These are phyloP conservation scores for Penaeus chinensis DNA, from an alignment of 1,140 invertebrate species.

Conservation along the genomic window DNA sequence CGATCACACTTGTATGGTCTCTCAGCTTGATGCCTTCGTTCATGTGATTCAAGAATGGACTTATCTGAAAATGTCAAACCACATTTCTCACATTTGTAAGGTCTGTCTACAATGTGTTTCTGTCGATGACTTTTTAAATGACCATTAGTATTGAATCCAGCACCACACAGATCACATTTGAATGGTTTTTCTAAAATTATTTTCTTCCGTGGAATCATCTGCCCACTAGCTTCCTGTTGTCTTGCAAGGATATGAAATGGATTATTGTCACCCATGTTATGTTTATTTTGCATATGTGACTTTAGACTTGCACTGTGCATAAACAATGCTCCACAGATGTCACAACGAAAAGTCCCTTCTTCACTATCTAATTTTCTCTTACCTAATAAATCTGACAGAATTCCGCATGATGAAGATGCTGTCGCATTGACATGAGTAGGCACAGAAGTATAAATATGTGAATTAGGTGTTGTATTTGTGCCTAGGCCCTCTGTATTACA, in stretches of 20 bases:
- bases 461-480: constrained; percentile 2
- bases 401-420: not conserved
- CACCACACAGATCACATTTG: constrained; percentile 54
- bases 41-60: constrained; percentile 44
- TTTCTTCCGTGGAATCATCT: constrained; percentile 35
- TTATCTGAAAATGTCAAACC: constrained; percentile 47
- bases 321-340: constrained; percentile 44
- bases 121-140: constrained; percentile 47
- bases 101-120: constrained; percentile 42
- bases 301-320: constrained; percentile 37
- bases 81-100: constrained; percentile 55
- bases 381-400: not conserved
- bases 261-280: constrained; percentile 59
- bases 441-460: constrained; percentile 13
- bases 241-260: constrained; percentile 52
- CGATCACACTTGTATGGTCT: constrained; percentile 46
- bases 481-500: constrained; percentile 10
- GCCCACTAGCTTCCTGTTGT: constrained; percentile 50
- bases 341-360: constrained; percentile 48
- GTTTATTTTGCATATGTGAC: constrained; percentile 50
- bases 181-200: constrained; percentile 51
- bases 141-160: constrained; percentile 52
- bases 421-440: not conserved
- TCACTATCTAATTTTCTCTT: constrained; percentile 41
- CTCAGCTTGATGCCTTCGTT: constrained; percentile 50